Evolutionary conservation across 1,140 invertebrate genomes (phyloP).

Genomic region (Leptopilina boulardi): DNA sequence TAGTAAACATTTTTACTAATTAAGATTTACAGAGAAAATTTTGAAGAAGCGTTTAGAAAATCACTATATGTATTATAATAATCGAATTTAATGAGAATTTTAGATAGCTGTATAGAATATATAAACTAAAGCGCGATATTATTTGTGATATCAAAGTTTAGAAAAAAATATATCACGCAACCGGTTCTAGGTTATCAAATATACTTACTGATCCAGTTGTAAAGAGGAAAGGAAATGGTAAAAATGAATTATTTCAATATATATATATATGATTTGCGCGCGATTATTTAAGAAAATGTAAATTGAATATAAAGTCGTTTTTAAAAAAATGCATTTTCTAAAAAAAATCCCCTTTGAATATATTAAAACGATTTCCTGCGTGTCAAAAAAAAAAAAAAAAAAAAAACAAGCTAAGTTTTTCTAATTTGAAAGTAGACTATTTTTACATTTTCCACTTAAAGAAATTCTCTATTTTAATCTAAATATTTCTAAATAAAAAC

Average conservation of each 20-base stretch:
- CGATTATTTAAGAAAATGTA: background rate
- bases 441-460: background rate
- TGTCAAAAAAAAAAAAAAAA: background rate
- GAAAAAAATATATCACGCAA: conserved; percentile 1
- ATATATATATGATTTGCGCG: background rate
- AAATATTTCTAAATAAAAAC: background rate
- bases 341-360: too few species aligned
- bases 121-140: background rate
- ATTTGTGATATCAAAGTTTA: background rate
- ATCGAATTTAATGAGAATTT: too few species aligned
- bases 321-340: too few species aligned
- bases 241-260: background rate
- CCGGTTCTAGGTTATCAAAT: background rate
- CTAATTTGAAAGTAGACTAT: background rate
- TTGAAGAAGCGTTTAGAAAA: too few species aligned
- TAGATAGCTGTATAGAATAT: too few species aligned
- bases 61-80: too few species aligned
- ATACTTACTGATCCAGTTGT: background rate
- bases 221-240: background rate
- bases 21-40: too few species aligned
- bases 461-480: background rate
- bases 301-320: too few species aligned
- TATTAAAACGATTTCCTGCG: too few species aligned
- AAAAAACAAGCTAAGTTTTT: background rate
- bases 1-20: too few species aligned